These are phyloP conservation scores for Calyptomena viridis DNA, from an alignment of 2,113 vertebrate genomes.

Conservation along the genomic window DNA sequence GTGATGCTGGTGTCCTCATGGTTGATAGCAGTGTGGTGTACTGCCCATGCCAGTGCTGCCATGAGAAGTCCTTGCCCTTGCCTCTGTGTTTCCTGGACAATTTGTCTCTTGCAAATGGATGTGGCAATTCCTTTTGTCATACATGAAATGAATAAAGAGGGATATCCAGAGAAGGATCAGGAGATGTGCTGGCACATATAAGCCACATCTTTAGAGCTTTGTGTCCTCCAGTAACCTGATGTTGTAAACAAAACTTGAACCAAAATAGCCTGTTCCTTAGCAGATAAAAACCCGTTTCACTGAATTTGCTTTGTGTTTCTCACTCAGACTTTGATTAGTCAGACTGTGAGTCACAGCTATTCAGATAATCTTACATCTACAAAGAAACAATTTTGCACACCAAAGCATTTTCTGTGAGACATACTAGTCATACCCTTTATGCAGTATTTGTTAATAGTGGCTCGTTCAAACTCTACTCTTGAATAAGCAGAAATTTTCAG, in stretches of 20 bases:
- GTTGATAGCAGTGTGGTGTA: fast-evolving
- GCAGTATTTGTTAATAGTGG: neutral
- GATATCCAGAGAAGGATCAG: neutral
- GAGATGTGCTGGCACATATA: neutral
- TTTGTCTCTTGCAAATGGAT: neutral
- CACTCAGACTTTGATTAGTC: neutral
- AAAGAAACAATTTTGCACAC: neutral
- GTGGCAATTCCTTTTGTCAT: neutral
- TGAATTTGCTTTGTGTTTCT: constrained; percentile 3
- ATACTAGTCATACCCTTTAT: neutral
- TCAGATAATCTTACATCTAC: neutral
- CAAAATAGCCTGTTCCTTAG: neutral
- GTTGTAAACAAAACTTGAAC: neutral
- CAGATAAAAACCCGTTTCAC: neutral
- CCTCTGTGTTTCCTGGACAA: neutral
- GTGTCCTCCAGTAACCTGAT: neutral
- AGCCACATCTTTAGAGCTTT: neutral
- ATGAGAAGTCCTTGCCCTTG: neutral
- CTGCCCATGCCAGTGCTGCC: fast-evolving
- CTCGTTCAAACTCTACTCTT: neutral
- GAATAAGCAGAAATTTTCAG: neutral
- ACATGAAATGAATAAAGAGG: neutral
- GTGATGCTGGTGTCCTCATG: fast-evolving
- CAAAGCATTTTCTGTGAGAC: neutral
- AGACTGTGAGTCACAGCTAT: neutral